Evolutionary conservation across 2,797 vertebrate species (phyloP), one percentile per base, ranked within the genome.

Genomic region (Channa striata): DNA sequence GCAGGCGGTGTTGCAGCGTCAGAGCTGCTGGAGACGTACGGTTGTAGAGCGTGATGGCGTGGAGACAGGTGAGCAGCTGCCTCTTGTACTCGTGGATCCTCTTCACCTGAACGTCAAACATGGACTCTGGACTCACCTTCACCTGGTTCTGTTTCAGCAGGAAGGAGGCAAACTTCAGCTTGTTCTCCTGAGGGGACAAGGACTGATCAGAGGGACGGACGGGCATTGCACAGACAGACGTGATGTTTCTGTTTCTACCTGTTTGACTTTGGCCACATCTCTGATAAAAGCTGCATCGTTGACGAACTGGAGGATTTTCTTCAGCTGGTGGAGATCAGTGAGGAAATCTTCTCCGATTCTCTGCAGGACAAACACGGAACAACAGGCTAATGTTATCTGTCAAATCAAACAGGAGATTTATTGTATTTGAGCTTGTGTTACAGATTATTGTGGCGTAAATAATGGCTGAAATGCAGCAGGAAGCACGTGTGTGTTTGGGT

Each of bases 81-180:
- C 96, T 89, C 83, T 97, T 97, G 84, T 97, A 97, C 87, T 97
- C 96, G 0, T 97, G 96, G 72, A 97, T 97, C 81, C 96, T 90
- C 83, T 97, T 97, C 73, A 97, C 96, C 0, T 97, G 96, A 52
- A 97, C 95, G 0, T 97, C 96, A 14, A 97, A 97, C 90, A 97
- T 95, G 86, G 96, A 96, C 6, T 94, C 89, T 0, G 94, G 92
- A 82, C 96, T 96, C 83, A 97, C 93, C 84, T 94, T 93, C 82
- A 97, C 92, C 17, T 92, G 87, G 80, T 95, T 95, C 59, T 95
- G 90, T 46, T 93, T 94, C 86, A 96, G 94, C 91, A 97, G 90
- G 87, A 90, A 95, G 64, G 93, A 90, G 0, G 95, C 91, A 0
- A 97, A 96, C 88, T 97, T 97, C 67, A 94, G 71, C 87, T 97